phyloP scores from a whole-genome alignment of 37 sponge, comb jelly and placozoan species.

The Ianthella basta region DNA sequence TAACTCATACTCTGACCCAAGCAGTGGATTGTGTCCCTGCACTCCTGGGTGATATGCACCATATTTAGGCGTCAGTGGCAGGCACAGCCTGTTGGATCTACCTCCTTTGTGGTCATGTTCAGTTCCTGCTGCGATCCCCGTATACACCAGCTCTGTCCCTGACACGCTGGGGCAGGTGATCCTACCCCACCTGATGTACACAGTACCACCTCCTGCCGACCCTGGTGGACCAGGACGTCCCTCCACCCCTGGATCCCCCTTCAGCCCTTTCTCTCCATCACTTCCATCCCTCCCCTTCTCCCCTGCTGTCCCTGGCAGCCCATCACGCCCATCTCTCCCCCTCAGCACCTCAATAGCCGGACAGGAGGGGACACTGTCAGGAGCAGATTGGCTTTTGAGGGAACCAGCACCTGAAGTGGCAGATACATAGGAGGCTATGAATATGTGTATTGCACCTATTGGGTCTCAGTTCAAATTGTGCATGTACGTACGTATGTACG shows the following conservation, averaged over 20 bases:
- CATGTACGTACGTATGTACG: too few species aligned
- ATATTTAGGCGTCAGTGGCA: slow-evolving; percentile 38
- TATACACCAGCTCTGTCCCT: slow-evolving; percentile 37
- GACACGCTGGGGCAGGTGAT: slow-evolving; percentile 24
- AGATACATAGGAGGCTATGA: too few species aligned
- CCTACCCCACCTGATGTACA: slow-evolving; percentile 26
- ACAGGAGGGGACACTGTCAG: not conserved
- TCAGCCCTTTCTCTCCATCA: slow-evolving; percentile 7
- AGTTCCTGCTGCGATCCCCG: too few species aligned
- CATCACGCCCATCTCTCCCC: slow-evolving; percentile 33
- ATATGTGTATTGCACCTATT: too few species aligned
- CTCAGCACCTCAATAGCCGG: slow-evolving; percentile 22
- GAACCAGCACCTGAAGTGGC: too few species aligned
- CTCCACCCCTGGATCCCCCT: slow-evolving; percentile 12
- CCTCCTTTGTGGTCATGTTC: slow-evolving; percentile 32
- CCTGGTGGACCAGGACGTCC: slow-evolving; percentile 30
- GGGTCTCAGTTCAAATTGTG: too few species aligned
- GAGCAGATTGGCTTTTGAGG: too few species aligned
- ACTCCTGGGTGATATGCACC: not conserved
- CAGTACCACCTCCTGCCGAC: not conserved
- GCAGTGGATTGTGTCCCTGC: not conserved
- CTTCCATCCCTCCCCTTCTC: slow-evolving; percentile 16
- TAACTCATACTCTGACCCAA: slow-evolving; percentile 41
- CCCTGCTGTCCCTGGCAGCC: not conserved
- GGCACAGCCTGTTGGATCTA: slow-evolving; percentile 45